Evolutionary conservation across 1,140 invertebrate genomes (phyloP).

Genomic region (Chelonus insularis): DNA sequence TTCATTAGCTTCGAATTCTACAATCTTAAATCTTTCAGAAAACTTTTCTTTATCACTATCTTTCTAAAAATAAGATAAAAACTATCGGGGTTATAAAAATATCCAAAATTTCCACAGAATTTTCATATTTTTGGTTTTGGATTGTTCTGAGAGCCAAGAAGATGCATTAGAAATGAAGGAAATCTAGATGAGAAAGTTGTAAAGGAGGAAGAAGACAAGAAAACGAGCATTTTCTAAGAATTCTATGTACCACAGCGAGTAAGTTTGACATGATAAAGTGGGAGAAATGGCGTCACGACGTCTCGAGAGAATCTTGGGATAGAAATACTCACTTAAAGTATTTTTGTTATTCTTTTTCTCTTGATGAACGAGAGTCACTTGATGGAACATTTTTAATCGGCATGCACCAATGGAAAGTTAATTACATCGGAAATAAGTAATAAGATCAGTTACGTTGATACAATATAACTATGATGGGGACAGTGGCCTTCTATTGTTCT

Average conservation of each 20-base stretch:
- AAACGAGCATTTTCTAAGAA: background rate
- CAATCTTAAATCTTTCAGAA: no score
- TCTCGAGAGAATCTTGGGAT: background rate
- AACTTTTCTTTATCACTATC: background rate
- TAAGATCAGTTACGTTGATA: conserved; percentile 29
- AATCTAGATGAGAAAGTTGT: background rate
- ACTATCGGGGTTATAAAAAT: background rate
- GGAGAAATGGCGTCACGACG: background rate
- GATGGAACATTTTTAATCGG: background rate
- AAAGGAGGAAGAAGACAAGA: background rate
- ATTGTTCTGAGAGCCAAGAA: background rate
- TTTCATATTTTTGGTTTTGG: background rate
- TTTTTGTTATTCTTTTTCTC: no score
- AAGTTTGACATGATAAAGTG: background rate
- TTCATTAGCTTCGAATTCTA: no score
- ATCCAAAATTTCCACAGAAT: background rate
- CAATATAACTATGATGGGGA: conserved; percentile 7
- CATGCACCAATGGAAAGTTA: conserved; percentile 25
- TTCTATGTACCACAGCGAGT: background rate
- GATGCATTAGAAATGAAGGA: background rate
- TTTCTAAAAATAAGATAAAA: background rate
- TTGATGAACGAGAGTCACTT: no score
- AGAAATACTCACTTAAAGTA: background rate
- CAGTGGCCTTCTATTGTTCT: background rate
- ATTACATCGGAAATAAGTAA: conserved; percentile 41